Percentiles rank a stretch among this genome's conserved stretches.
Evolutionary conservation across 2,888 invertebrate genomes (phyloP).

Genomic region (Andrena fulva): DNA sequence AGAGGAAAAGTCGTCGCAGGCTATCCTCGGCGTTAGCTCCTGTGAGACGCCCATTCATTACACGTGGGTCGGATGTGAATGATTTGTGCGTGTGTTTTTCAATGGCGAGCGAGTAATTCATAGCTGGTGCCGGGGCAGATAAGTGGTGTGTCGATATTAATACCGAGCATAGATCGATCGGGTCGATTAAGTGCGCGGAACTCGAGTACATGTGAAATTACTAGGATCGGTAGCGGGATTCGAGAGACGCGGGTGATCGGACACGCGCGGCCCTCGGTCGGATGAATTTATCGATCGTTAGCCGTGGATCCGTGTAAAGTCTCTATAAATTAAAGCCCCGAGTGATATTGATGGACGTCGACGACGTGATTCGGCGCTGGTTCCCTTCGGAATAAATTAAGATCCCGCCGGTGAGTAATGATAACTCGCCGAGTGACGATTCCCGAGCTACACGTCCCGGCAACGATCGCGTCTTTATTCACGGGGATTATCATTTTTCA

Average conservation of each 20-base stretch:
- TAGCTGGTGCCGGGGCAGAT: constrained; percentile 10
- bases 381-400: constrained; percentile 63
- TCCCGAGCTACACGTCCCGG: constrained; percentile 44
- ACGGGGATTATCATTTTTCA: constrained; percentile 58
- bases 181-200: constrained; percentile 41
- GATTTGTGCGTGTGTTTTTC: constrained; percentile 35
- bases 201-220: constrained; percentile 41
- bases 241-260: constrained; percentile 5
- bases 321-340: constrained; percentile 51
- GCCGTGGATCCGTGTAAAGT: constrained; percentile 57
- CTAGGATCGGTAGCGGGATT: constrained; percentile 39
- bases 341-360: constrained; percentile 60
- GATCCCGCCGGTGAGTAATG: constrained; percentile 56
- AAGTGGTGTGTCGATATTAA: constrained; percentile 50
- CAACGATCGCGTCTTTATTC: constrained; percentile 55
- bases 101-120: constrained; percentile 37
- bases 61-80: constrained; percentile 36
- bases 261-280: constrained; percentile 22
- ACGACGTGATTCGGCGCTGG: constrained; percentile 52
- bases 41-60: constrained; percentile 3
- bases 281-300: constrained; percentile 52
- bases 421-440: constrained; percentile 63
- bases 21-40: neutral
- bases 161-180: constrained; percentile 46
- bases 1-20: neutral